Evolutionary conservation across 2,888 invertebrate species (phyloP).

Genomic region (Notodonta dromedarius): DNA sequence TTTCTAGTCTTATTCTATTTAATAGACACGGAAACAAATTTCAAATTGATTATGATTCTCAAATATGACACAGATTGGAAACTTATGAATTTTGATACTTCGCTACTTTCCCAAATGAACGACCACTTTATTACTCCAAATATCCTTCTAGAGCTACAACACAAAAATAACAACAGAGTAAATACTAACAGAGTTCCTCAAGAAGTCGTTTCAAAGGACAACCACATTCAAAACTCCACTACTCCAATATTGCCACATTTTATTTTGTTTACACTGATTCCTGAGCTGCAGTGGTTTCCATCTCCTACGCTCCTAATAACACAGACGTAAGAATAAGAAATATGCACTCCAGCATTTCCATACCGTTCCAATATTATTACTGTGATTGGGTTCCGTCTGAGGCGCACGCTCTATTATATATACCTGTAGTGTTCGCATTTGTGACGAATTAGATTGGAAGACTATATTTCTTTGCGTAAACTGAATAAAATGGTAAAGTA

Average conservation of each 20-base stretch:
- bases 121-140: no score
- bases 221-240: no score
- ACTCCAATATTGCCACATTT: background rate
- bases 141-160: no score
- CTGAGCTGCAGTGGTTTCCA: constrained; percentile 4
- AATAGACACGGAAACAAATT: no score
- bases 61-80: no score
- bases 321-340: constrained; percentile 28
- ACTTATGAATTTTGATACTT: no score
- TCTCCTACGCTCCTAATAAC: constrained; percentile 23
- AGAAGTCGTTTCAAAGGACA: no score
- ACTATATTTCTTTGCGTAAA: constrained; percentile 14
- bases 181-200: no score
- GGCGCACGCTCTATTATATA: constrained; percentile 1
- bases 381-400: constrained; percentile 25
- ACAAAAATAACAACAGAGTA: no score
- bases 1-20: no score
- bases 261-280: constrained; percentile 1
- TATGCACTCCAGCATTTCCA: constrained; percentile 37
- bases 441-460: constrained; percentile 18
- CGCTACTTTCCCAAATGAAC: no score
- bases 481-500: background rate
- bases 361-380: constrained; percentile 40
- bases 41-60: no score
- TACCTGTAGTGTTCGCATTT: constrained; percentile 14